These are phyloP conservation scores for Tenualosa thibaudeaui DNA, from an alignment of 2,797 vertebrate species.

Conservation along the genomic window DNA sequence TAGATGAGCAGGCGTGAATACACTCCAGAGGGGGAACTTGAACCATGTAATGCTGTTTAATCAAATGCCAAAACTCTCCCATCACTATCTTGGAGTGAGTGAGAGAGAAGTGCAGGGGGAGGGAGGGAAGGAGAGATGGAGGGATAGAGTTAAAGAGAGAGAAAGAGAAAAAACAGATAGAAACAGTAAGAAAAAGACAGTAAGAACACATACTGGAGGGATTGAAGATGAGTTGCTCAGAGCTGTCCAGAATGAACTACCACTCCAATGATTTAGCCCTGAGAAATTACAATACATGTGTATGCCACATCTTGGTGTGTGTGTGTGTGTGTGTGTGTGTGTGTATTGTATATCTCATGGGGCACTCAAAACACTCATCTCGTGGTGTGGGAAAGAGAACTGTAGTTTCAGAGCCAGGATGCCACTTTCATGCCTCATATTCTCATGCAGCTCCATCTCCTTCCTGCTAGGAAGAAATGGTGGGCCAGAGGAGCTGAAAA, in stretches of 20 bases:
- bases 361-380: background rate
- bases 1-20: slow-evolving; percentile 23
- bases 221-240: slow-evolving; percentile 2
- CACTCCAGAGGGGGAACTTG: slow-evolving; percentile 28
- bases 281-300: background rate
- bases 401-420: slow-evolving; percentile 8
- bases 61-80: slow-evolving; percentile 47
- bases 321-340: background rate
- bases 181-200: background rate
- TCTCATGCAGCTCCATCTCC: background rate
- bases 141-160: background rate
- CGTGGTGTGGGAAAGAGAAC: background rate
- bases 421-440: background rate
- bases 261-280: slow-evolving; percentile 8
- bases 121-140: background rate
- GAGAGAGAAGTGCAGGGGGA: background rate
- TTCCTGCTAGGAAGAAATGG: background rate
- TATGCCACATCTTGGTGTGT: background rate
- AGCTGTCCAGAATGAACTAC: slow-evolving; percentile 20
- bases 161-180: background rate
- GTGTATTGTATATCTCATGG: background rate
- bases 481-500: background rate
- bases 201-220: background rate
- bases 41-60: slow-evolving; percentile 41
- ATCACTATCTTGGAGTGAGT: slow-evolving; percentile 36